Conservation (phyloP, 2,797 vertebrate species). For the Gambusia yucatana region DNA sequence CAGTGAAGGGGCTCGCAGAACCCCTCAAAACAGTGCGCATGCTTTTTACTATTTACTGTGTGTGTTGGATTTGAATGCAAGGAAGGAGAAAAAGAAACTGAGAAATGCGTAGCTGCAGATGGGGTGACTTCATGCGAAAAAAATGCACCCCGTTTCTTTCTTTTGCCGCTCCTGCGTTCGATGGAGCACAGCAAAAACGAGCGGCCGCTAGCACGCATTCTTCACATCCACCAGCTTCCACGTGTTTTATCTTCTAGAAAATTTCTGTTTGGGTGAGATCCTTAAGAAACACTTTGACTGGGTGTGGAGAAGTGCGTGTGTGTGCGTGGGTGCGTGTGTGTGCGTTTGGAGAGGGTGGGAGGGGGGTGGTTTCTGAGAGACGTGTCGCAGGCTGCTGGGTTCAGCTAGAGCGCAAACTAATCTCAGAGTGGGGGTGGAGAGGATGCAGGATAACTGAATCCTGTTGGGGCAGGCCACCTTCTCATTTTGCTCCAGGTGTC, state of each 20-base stretch:
- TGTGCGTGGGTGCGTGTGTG: background rate
- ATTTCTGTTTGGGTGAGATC: slow-evolving; percentile 23
- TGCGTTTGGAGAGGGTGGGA: slow-evolving; percentile 17
- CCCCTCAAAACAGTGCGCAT: slow-evolving; percentile 31
- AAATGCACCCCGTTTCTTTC: slow-evolving; percentile 63
- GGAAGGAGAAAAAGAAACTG: slow-evolving; percentile 35
- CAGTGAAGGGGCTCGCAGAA: slow-evolving; percentile 46
- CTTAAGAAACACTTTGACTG: slow-evolving; percentile 16
- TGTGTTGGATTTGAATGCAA: slow-evolving; percentile 22
- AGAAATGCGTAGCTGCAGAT: slow-evolving; percentile 68
- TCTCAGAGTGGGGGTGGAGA: slow-evolving; percentile 69
- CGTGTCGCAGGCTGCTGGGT: slow-evolving; percentile 63
- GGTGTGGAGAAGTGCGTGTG: slow-evolving; percentile 7
- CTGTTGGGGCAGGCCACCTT: slow-evolving; percentile 70
- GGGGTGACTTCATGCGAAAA: slow-evolving; percentile 78
- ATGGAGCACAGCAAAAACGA: slow-evolving; percentile 47
- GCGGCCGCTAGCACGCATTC: slow-evolving; percentile 22
- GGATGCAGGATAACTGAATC: slow-evolving; percentile 63
- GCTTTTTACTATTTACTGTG: background rate
- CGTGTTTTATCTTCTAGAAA: background rate
- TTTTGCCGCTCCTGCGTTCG: slow-evolving; percentile 44
- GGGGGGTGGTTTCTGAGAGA: slow-evolving; percentile 50
- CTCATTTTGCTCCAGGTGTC: slow-evolving; percentile 61
- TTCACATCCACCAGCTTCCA: slow-evolving; percentile 1
- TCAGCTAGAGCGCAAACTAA: slow-evolving; percentile 61